These are phyloP conservation scores for Palaemon carinicauda DNA, from an alignment of 1,140 invertebrate genomes.

Conservation along the genomic window DNA sequence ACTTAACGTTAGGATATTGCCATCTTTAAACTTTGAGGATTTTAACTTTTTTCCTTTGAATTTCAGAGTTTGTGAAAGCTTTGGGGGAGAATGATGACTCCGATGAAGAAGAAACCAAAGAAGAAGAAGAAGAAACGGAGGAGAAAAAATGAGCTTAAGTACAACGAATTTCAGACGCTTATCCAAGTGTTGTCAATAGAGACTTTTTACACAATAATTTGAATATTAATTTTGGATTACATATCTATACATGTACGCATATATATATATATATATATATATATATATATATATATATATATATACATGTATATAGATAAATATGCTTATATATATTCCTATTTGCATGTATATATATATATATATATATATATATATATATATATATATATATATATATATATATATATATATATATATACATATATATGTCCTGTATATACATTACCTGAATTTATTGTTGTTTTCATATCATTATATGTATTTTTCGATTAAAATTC, in stretches of 20 bases:
- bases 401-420: background rate
- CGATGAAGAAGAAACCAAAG: constrained; percentile 81
- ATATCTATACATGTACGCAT: too few species aligned
- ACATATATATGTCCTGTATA: background rate
- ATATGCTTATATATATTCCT: background rate
- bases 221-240: too few species aligned
- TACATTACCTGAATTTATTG: background rate
- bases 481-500: background rate
- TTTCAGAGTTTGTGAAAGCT: constrained; percentile 85
- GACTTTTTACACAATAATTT: too few species aligned
- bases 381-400: background rate
- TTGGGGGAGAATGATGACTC: constrained; percentile 80
- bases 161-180: background rate
- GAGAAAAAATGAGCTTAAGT: background rate
- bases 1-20: background rate
- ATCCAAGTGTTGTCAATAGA: too few species aligned
- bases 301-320: background rate
- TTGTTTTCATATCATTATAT: background rate
- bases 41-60: background rate
- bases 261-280: too few species aligned
- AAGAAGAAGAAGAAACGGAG: constrained; percentile 2
- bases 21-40: background rate
- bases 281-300: background rate
- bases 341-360: background rate
- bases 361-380: background rate